A percentile compares a stretch with the other conserved stretches of the same genome.
phyloP scores from a whole-genome alignment of 2,113 vertebrate species.

The Eulemur rufifrons region DNA sequence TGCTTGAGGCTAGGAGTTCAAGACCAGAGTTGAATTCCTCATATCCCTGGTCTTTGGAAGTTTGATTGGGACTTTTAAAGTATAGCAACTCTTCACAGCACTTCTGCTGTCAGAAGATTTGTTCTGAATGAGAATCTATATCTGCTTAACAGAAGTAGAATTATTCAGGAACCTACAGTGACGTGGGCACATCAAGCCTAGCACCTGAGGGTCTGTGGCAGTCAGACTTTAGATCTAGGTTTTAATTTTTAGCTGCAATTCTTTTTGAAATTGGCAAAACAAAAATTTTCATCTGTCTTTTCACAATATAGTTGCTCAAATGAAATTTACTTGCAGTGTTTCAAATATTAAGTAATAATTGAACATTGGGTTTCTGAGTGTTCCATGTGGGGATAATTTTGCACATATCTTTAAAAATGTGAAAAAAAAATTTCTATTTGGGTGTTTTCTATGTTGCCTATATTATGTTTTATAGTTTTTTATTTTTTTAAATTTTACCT shows the following conservation, averaged over 20 bases:
- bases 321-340: neutral
- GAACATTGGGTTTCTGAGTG: neutral
- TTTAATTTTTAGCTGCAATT: neutral
- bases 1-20: too few species aligned
- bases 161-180: neutral
- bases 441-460: neutral
- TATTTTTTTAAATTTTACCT: slow-evolving; percentile 47
- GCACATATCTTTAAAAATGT: neutral
- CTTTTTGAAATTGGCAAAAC: neutral
- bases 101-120: neutral
- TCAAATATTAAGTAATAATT: neutral
- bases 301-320: neutral
- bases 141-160: neutral
- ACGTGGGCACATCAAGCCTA: neutral
- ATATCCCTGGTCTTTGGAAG: neutral
- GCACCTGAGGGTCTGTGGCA: neutral
- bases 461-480: neutral
- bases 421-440: neutral
- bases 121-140: neutral
- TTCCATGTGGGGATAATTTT: neutral
- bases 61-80: neutral
- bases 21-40: neutral
- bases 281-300: neutral
- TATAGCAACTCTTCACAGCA: neutral
- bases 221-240: neutral